Evolutionary conservation across 30 jellyfish, hydroid and myxozoan genomes (phyloP).

Genomic region (Phacellophora camtschatica): DNA sequence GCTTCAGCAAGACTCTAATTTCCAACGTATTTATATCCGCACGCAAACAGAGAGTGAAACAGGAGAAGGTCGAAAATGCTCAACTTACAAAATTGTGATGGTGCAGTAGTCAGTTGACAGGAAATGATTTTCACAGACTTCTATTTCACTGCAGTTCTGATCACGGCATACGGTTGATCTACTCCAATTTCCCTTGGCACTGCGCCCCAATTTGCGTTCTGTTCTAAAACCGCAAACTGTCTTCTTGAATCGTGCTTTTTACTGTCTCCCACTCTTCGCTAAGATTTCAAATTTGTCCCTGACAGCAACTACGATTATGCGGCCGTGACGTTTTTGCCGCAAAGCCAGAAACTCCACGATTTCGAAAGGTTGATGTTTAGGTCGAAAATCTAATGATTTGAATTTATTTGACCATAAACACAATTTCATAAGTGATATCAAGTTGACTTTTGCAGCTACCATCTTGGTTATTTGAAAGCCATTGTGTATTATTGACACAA

Average conservation of each 20-base stretch:
- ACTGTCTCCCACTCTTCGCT: not conserved
- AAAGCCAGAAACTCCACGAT: conserved; percentile 5
- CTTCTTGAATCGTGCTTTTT: no score
- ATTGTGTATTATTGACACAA: conserved; percentile 53
- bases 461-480: not conserved
- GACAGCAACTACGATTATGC: not conserved
- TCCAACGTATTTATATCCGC: conserved; percentile 60
- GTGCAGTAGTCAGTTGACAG: conserved; percentile 41
- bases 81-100: conserved; percentile 38
- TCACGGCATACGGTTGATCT: not conserved
- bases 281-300: not conserved
- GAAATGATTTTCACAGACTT: conserved; percentile 38
- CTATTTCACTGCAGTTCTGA: not conserved
- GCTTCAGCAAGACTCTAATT: conserved; percentile 13
- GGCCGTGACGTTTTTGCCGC: not conserved
- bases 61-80: conserved; percentile 37
- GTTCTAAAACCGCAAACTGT: not conserved
- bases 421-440: not conserved
- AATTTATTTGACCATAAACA: not conserved
- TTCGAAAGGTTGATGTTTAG: not conserved
- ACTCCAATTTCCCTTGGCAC: not conserved
- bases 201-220: not conserved
- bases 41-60: conserved; percentile 63
- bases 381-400: not conserved
- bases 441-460: conserved; percentile 1